Base-by-base conservation (phyloP, 2,888 invertebrate genomes). In the Anthrax anthrax region DNA sequence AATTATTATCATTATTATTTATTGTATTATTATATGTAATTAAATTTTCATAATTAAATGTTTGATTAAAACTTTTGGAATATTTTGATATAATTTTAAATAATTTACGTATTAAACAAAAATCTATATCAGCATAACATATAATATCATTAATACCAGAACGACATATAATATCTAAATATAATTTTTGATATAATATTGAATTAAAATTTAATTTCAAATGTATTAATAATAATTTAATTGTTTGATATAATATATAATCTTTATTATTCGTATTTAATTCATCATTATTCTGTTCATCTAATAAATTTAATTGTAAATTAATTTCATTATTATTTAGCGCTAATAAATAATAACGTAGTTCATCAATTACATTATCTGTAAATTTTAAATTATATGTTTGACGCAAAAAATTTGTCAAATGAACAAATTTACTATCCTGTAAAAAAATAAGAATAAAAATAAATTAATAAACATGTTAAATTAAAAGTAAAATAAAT, bases 171-270 rank as follows among this genome's bases (percentile, higher is more conserved):
- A 74, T 71, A 42, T 72, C 70, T 3, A 86, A 62, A 51, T 83
- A 77, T 54, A 76, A 72, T 32, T 76, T 72, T 60, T 81, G 80
- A 55, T 79, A 74, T 53, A 72, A 72, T 1, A 75, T 70, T 44
- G 81, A 83, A 37, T 72, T 70, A 52, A 82, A 78, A 53, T 76
- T 75, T 49, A 73, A 65, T 45, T 74, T 73, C 1, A 85, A 60
- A 2, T 79, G 74, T 2, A 73, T 68, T 48, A 78, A 71, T n/a
- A 81, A 66, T 23, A 84, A 63, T 10, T 72, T 70, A 18, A 79
- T 70, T 1, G 78, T 70, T 6, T 72, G 71, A 13, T 61, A 64
- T 56, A 74, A 70, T 17, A 77, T 56, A 70, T 76, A 60, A 46
- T 71, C 70, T 52, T 73, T 74, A 6, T 64, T 67, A 9, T 70